A percentile compares a stretch with the other conserved stretches of the same genome.
Conservation (phyloP, 2,888 invertebrate species). For the Fabriciana adippe region DNA sequence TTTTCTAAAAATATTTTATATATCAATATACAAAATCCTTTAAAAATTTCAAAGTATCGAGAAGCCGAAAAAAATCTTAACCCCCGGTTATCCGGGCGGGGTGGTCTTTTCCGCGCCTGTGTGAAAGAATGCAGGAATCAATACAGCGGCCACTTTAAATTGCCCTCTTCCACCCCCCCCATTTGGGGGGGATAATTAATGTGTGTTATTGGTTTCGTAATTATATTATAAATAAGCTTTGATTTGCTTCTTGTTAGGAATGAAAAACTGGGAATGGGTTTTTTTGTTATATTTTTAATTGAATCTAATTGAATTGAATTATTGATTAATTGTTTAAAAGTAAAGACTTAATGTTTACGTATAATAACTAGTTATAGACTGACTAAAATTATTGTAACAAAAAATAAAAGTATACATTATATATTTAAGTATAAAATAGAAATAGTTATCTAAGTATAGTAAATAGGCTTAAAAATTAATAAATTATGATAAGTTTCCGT, state of each 20-base stretch:
- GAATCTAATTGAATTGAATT: neutral
- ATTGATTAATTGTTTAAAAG: too few relatives aligned
- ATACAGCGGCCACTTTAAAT: conserved; percentile 80
- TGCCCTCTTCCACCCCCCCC: conserved; percentile 68
- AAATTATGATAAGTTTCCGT: too few relatives aligned
- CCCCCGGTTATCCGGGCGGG: conserved; percentile 59
- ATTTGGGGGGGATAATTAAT: conserved; percentile 46
- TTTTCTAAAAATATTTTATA: neutral
- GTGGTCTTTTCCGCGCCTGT: conserved; percentile 68
- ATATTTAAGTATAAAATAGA: too few relatives aligned
- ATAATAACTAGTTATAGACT: too few relatives aligned
- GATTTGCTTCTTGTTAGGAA: conserved; percentile 11
- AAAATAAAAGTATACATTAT: too few relatives aligned
- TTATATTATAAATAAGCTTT: conserved; percentile 24
- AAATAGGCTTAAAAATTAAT: too few relatives aligned
- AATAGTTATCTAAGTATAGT: too few relatives aligned
- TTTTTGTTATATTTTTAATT: neutral
- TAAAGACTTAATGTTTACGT: too few relatives aligned
- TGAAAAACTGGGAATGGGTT: neutral
- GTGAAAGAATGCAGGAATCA: conserved; percentile 82
- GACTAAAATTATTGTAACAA: too few relatives aligned
- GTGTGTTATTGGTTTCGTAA: conserved; percentile 25
- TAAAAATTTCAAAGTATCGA: conserved; percentile 36
- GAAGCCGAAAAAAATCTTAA: conserved; percentile 69
- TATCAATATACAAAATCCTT: neutral